Evolutionary conservation across 2,888 invertebrate genomes (phyloP).

Genomic region (Cephus sareptanus): DNA sequence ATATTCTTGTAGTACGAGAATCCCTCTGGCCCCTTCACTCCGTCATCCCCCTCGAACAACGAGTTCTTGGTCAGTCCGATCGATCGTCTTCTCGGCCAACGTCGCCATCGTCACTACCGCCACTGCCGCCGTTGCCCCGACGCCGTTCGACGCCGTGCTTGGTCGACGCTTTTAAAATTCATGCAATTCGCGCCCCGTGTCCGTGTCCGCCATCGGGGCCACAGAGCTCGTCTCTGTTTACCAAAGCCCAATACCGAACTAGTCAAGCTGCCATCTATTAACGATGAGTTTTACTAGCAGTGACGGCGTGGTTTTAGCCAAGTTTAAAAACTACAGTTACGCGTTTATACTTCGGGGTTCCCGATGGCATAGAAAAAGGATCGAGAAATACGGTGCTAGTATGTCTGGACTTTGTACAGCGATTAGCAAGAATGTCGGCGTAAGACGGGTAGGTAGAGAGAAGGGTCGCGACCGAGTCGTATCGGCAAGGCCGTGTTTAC

Average conservation of each 20-base stretch:
- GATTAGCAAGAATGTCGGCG: neutral
- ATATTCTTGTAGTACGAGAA: neutral
- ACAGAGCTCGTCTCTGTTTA: neutral
- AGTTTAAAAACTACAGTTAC: neutral
- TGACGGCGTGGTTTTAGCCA: neutral
- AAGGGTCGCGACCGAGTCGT: slow-evolving; percentile 12
- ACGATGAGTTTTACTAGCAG: neutral
- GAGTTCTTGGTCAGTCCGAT: neutral
- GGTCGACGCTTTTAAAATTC: slow-evolving; percentile 1
- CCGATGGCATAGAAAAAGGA: neutral
- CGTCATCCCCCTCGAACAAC: neutral
- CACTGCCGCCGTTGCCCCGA: neutral
- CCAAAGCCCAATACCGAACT: neutral
- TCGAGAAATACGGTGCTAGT: neutral
- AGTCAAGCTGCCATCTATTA: neutral
- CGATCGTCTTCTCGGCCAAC: slow-evolving; percentile 13
- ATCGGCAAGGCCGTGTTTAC: slow-evolving; percentile 10
- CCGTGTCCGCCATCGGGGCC: slow-evolving; percentile 13
- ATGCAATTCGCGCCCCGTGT: slow-evolving; percentile 14
- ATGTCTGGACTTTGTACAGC: neutral
- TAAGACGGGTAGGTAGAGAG: neutral
- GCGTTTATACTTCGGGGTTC: too few species aligned
- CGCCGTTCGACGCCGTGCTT: slow-evolving; percentile 4
- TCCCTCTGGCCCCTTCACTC: neutral
- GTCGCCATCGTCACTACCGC: slow-evolving; percentile 10